Base-by-base conservation (phyloP, 1,140 invertebrate genomes). In the Caerostris darwini region DNA sequence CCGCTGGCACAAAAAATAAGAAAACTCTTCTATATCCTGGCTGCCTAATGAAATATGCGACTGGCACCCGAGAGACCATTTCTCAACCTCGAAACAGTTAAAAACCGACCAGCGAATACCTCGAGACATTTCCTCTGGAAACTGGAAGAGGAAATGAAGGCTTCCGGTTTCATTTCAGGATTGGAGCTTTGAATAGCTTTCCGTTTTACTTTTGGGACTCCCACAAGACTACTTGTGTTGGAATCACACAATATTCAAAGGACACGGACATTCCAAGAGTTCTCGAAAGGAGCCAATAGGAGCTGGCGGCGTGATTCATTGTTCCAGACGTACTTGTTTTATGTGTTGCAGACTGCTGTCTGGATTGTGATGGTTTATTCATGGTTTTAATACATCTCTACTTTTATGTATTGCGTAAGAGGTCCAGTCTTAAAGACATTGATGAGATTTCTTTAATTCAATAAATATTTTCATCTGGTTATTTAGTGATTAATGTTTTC, bases 31-130 rank as follows among this genome's bases (percentile, higher is more conserved):
- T 12, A 5, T 34, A 12, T 50, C 71, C 8, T 4, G 1, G 34
- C 19, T 77, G 34, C 2, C 14, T 77, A 77, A 77, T 77, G 71
- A 77, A 77, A 77, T 77, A 77, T 77, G 34, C 34, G 50, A 50
- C 34, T 77, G 71, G 5, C 71, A 34, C 7, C 71, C 34, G 0
- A 50, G 71, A 50, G 71, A 5, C 71, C 34, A 77, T 77, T 53
- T 53, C 71, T 77, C 71, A 77, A 77, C 34, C 10, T 53, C 71
- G 10, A 77, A 53, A 77, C 71, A 77, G 50, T 77, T 77, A 77
- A 77, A 77, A 3, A 12, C 71, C 34, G 8, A 19, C 50, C 50
- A 50, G 71, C 50, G 53, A 50, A 34, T 77, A 19, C 14, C 53
- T 19, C 12, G 71, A 53, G 3, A 3, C 6, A 7, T n/a, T n/a